phyloP scores from a whole-genome alignment of 2,797 vertebrate species.

The Channallabes apus region DNA sequence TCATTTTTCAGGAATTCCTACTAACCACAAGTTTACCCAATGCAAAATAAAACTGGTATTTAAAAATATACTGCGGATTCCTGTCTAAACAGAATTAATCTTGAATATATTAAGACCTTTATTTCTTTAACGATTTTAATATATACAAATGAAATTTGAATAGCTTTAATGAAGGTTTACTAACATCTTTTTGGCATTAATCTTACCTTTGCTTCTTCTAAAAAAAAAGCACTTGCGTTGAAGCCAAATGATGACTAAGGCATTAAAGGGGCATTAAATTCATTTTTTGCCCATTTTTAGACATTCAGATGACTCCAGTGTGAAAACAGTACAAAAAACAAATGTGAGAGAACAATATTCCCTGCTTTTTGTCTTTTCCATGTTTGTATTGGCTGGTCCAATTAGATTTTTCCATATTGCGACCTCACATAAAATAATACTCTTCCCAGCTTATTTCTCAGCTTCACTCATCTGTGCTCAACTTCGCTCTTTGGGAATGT shows the following conservation, averaged over 20 bases:
- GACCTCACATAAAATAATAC: too few species aligned
- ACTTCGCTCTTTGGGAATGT: too few species aligned
- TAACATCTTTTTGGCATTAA: background rate
- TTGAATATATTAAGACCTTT: background rate
- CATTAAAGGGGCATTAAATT: too few species aligned
- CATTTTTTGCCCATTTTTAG: too few species aligned
- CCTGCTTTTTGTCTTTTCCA: too few species aligned
- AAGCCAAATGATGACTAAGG: background rate
- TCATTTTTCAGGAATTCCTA: slow-evolving; percentile 16
- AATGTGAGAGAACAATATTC: too few species aligned
- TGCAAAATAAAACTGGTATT: background rate
- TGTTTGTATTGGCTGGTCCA: too few species aligned
- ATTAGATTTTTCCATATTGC: too few species aligned
- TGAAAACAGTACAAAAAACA: too few species aligned
- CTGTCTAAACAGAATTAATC: background rate
- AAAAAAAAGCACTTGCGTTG: background rate
- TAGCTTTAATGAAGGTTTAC: background rate
- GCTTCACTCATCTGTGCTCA: too few species aligned
- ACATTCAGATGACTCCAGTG: too few species aligned
- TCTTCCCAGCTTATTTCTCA: too few species aligned
- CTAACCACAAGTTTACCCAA: background rate
- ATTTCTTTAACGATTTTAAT: background rate
- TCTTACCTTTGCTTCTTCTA: background rate
- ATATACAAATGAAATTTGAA: background rate
- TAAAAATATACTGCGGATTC: background rate